Evolutionary conservation across 1,140 invertebrate species (phyloP), one percentile per base, ranked within the genome.

Genomic region (Archivesica marissinica): DNA sequence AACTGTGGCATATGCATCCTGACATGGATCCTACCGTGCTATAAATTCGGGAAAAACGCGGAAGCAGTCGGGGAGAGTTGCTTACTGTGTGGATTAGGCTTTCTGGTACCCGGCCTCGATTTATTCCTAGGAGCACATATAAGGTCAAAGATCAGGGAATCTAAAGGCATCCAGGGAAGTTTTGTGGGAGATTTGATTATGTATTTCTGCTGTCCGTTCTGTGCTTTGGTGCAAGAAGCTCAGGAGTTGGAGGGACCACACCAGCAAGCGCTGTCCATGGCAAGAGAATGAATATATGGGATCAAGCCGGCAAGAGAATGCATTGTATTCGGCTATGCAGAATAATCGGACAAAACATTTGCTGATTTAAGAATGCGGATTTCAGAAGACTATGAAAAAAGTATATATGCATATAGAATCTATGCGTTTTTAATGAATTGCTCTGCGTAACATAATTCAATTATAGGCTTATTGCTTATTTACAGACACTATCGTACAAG

Each of bases 21-120:
- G 25, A 85, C 91, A n/a, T 93, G 91, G 85, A 89, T 93, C 56
- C 88, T 92, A 15, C 93, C 93, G 11, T 94, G 93, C 64, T 92
- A 93, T 84, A 88, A 89, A 66, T 91, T 92, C 70, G 93, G 93
- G 11, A 92, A 92, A 79, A 93, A 93, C 85, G 91, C 93, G 17
- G 93, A 94, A 68, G 91, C 92, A 0, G 88, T 93, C 1, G 92
- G 92, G 0, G 92, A 93, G 39, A 87, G 82, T n/a, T 94, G 93
- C 82, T 75, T 91, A 23, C 59, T 91, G 2, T 94, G 92, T 75
- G 92, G 92, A 0, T 0, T 91, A 1, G 86, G 88, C 7, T 90
- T 89, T 54, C 56, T 92, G 13, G 70, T 92, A 20, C 92, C 92
- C 30, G 68, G 89, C 9, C 86, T 91, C 30, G 90, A 91, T 59